These are phyloP conservation scores for Amazona finschi DNA, from an alignment of 2,797 vertebrate genomes.

Conservation along the genomic window DNA sequence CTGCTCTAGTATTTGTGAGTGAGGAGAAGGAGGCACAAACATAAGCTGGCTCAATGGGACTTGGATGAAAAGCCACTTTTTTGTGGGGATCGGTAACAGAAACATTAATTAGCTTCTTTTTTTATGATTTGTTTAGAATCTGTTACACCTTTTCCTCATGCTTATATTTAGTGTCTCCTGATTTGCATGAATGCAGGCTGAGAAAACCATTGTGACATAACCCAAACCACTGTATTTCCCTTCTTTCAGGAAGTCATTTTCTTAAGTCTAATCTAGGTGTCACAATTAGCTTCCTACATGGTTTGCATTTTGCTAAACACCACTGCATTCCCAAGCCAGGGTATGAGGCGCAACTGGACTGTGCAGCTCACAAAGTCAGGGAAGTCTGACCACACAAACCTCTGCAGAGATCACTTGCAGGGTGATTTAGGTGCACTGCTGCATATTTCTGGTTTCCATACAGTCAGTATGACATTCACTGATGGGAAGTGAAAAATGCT, in stretches of 20 bases:
- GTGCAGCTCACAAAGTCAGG: not conserved
- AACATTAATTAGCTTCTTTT: not conserved
- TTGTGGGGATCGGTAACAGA: not conserved
- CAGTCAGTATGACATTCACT: not conserved
- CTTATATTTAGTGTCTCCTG: not conserved
- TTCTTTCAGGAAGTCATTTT: not conserved
- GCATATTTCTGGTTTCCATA: not conserved
- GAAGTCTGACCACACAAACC: not conserved
- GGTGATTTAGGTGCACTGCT: not conserved
- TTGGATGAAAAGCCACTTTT: not conserved
- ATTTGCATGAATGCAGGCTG: not conserved
- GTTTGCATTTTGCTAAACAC: not conserved
- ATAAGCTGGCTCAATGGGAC: accelerated
- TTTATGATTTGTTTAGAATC: not conserved
- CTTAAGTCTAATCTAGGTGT: not conserved
- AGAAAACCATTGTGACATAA: not conserved
- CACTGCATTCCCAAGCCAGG: not conserved
- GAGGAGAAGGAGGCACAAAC: not conserved
- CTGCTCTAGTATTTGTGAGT: not conserved
- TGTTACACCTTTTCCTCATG: not conserved
- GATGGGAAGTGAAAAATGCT: not conserved
- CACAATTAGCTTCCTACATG: not conserved
- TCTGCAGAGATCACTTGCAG: not conserved
- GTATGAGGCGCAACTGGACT: not conserved
- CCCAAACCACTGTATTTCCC: not conserved